Conservation (phyloP, 2,888 invertebrate species). For the Eupelmus urozonus region DNA sequence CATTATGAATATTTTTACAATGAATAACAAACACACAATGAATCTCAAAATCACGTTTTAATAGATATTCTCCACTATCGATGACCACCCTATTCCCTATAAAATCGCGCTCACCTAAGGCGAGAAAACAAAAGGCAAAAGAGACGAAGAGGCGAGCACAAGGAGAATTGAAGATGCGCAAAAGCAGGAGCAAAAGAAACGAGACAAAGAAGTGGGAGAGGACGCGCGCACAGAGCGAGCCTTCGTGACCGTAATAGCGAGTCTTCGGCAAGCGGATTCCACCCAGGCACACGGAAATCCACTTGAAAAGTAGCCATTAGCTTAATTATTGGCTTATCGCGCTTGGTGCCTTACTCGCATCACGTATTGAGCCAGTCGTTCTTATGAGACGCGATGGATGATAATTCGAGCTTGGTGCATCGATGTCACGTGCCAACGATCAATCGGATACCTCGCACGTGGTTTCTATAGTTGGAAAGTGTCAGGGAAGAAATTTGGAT, state of each 20-base stretch:
- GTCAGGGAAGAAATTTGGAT: too few species aligned
- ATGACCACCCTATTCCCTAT: too few species aligned
- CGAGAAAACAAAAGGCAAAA: not conserved
- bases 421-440: too few species aligned
- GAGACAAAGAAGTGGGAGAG: not conserved
- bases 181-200: not conserved
- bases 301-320: slow-evolving; percentile 77
- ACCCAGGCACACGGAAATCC: slow-evolving; percentile 74
- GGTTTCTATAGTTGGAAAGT: too few species aligned
- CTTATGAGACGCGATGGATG: too few species aligned
- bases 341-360: slow-evolving; percentile 8
- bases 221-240: not conserved
- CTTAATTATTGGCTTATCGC: slow-evolving; percentile 75
- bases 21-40: too few species aligned
- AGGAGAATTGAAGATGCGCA: not conserved
- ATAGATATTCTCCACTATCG: too few species aligned
- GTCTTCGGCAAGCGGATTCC: slow-evolving; percentile 65
- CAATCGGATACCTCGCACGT: too few species aligned
- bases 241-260: slow-evolving; percentile 74
- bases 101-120: not conserved
- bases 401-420: too few species aligned
- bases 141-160: not conserved
- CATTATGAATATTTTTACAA: too few species aligned
- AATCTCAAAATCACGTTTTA: too few species aligned
- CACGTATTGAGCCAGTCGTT: too few species aligned